Percentiles rank a stretch among this genome's conserved stretches.
These are phyloP conservation scores for Plebejus argus DNA, from an alignment of 2,888 invertebrate species.

Conservation along the genomic window DNA sequence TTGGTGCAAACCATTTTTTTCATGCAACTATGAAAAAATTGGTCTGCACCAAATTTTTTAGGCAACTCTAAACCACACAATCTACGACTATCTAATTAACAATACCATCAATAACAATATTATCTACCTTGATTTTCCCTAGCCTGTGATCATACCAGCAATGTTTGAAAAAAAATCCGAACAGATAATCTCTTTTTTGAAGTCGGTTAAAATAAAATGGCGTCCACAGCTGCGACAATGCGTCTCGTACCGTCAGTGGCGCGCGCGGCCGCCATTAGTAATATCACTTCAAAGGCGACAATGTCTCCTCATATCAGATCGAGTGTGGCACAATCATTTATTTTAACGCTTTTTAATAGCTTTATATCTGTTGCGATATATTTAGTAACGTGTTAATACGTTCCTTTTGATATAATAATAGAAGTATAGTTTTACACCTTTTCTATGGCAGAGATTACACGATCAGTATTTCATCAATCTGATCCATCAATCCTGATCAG, in stretches of 20 bases:
- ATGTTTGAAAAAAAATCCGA: background rate
- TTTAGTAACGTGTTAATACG: slow-evolving; percentile 21
- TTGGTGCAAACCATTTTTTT: too few species aligned
- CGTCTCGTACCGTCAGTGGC: slow-evolving; percentile 52
- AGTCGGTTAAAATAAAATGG: slow-evolving; percentile 5
- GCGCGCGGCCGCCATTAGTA: slow-evolving; percentile 65
- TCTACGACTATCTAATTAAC: too few species aligned
- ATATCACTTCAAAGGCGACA: slow-evolving; percentile 72
- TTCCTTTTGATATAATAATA: background rate
- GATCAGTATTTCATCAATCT: too few species aligned
- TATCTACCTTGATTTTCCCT: background rate
- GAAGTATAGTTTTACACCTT: too few species aligned
- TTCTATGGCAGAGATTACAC: too few species aligned
- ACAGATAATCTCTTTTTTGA: background rate
- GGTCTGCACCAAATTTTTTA: too few species aligned
- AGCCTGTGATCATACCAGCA: background rate
- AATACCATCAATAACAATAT: background rate
- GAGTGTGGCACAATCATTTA: slow-evolving; percentile 57
- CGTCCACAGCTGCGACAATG: slow-evolving; percentile 63
- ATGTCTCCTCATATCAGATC: slow-evolving; percentile 59
- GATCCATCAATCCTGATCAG: too few species aligned
- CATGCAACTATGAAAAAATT: too few species aligned
- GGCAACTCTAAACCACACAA: too few species aligned
- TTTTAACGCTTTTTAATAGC: slow-evolving; percentile 59
- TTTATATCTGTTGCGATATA: slow-evolving; percentile 37